Percentiles rank a stretch among this genome's conserved stretches.
Evolutionary conservation across 2,113 vertebrate species (phyloP).

Genomic region (Alouatta palliata): DNA sequence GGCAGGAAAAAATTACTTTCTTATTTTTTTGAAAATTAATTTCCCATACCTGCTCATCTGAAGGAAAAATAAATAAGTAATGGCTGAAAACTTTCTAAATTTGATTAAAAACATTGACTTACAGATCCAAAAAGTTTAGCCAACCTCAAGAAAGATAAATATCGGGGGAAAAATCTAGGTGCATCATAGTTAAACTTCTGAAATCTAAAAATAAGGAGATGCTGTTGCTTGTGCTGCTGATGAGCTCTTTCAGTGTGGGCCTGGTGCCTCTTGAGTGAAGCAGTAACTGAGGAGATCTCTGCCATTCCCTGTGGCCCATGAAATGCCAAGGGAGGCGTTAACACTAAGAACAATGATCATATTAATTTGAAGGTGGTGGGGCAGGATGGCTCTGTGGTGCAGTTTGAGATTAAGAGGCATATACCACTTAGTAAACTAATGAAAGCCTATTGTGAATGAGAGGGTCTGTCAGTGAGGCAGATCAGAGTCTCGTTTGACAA

Average conservation of each 20-base stretch:
- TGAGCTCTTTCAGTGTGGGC: background rate
- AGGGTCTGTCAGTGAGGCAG: background rate
- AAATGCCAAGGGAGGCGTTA: background rate
- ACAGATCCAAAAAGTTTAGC: background rate
- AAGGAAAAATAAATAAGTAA: background rate
- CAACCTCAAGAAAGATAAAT: background rate
- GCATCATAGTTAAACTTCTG: background rate
- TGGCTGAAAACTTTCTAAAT: background rate
- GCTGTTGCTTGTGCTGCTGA: background rate
- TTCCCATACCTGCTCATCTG: no score
- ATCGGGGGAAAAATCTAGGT: background rate
- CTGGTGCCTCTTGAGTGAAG: background rate
- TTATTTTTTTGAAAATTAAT: no score
- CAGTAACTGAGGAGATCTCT: background rate
- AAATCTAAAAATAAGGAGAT: background rate
- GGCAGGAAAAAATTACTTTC: background rate
- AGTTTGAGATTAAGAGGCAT: background rate
- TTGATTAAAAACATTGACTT: background rate
- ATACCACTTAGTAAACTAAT: background rate
- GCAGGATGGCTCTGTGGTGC: background rate
- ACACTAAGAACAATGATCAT: background rate
- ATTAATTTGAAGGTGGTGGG: background rate
- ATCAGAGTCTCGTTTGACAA: background rate
- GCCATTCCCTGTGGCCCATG: background rate
- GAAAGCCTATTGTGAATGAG: background rate